phyloP scores from a whole-genome alignment of 2,797 vertebrate species.

The Sibirionetta formosa region DNA sequence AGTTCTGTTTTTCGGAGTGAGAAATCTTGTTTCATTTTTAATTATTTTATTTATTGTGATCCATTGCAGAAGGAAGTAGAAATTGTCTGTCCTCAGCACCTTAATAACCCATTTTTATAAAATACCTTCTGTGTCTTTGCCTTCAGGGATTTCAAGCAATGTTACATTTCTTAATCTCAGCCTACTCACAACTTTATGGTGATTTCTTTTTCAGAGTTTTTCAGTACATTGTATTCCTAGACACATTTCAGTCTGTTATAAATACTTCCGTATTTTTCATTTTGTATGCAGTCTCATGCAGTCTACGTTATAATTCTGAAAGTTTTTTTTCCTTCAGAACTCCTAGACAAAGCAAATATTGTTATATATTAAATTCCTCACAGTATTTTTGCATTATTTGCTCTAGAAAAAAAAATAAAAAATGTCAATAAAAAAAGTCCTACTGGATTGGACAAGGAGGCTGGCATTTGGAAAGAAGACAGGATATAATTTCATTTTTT shows the following conservation, averaged over 20 bases:
- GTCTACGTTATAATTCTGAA: neutral
- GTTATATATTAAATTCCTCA: neutral
- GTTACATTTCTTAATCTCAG: slow-evolving; percentile 52
- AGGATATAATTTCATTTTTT: neutral
- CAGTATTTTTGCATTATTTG: neutral
- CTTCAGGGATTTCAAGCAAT: slow-evolving; percentile 3
- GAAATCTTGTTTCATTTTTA: slow-evolving; percentile 10
- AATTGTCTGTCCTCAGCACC: slow-evolving; percentile 16
- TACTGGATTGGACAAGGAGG: neutral
- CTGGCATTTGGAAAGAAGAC: neutral
- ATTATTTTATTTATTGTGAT: slow-evolving; percentile 8
- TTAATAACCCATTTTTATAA: slow-evolving; percentile 39
- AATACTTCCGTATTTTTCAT: neutral
- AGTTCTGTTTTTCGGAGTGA: neutral
- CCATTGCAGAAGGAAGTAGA: slow-evolving; percentile 18
- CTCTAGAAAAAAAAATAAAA: neutral
- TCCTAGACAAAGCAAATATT: neutral
- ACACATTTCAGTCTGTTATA: neutral
- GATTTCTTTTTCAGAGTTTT: slow-evolving; percentile 32
- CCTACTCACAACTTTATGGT: slow-evolving; percentile 33
- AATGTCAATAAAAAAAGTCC: neutral
- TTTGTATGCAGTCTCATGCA: neutral
- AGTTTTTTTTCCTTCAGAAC: slow-evolving; percentile 12
- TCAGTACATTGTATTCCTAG: neutral
- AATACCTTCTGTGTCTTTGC: slow-evolving; percentile 24